Evolutionary conservation across 2,797 vertebrate genomes (phyloP).

Genomic region (Molothrus ater): DNA sequence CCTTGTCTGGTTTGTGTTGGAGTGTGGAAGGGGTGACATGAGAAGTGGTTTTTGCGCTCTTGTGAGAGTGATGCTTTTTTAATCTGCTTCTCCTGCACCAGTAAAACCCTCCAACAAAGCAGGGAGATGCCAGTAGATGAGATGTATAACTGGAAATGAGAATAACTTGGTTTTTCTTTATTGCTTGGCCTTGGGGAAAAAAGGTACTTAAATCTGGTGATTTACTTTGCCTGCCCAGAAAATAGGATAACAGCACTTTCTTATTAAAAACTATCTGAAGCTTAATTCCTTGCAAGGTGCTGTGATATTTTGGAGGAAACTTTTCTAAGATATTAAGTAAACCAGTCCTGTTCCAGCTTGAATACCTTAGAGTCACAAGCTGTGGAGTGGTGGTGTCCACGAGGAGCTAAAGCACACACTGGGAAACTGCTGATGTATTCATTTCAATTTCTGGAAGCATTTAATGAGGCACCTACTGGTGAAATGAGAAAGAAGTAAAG

Average conservation of each 20-base stretch:
- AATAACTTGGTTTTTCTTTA: neutral
- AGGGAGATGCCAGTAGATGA: neutral
- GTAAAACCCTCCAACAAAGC: neutral
- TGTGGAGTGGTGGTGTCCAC: neutral
- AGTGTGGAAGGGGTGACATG: neutral
- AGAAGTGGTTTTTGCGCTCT: neutral
- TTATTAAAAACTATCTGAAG: neutral
- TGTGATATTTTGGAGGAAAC: neutral
- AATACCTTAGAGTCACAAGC: neutral
- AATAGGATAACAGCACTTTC: neutral
- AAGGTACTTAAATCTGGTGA: neutral
- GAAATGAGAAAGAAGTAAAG: neutral
- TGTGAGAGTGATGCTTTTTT: neutral
- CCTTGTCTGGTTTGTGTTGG: neutral
- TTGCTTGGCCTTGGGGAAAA: neutral
- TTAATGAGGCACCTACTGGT: neutral
- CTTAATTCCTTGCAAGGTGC: neutral
- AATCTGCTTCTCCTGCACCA: neutral
- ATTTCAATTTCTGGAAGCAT: neutral
- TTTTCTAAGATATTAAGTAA: neutral
- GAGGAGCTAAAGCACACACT: neutral
- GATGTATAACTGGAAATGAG: neutral
- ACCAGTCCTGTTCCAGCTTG: neutral
- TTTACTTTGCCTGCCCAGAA: neutral
- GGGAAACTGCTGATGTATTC: neutral